Conservation (phyloP, 1,140 invertebrate species). For the Aphelenchoides fujianensis region DNA sequence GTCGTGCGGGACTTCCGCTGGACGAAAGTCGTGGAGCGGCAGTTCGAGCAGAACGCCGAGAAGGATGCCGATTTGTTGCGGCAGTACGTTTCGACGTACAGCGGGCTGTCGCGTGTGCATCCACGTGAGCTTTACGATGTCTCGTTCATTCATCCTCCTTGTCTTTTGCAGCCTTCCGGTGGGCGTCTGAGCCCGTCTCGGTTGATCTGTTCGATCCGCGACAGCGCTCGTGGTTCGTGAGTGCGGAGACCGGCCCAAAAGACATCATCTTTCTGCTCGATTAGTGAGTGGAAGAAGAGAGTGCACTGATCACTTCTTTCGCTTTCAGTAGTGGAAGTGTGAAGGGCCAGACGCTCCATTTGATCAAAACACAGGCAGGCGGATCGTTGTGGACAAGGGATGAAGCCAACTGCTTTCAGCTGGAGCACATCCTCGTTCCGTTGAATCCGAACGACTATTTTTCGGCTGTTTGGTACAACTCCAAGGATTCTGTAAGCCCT, state of each 20-base stretch:
- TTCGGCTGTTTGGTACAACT: constrained; percentile 46
- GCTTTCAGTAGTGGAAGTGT: constrained; percentile 38
- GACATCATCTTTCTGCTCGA: constrained; percentile 48
- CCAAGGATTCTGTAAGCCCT: no score
- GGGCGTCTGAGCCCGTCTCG: constrained; percentile 35
- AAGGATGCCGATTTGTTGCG: constrained; percentile 25
- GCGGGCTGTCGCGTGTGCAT: constrained; percentile 43
- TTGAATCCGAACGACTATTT: constrained; percentile 49
- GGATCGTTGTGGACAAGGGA: constrained; percentile 5
- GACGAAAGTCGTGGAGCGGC: constrained; percentile 36
- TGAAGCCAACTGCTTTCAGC: constrained; percentile 4
- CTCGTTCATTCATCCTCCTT: not conserved
- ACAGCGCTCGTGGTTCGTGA: constrained; percentile 44
- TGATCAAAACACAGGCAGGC: constrained; percentile 41
- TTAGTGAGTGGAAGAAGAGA: no score
- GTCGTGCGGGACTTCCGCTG: constrained; percentile 45
- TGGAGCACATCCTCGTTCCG: constrained; percentile 37
- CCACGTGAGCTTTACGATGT: constrained; percentile 16
- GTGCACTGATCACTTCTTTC: no score
- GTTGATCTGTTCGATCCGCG: constrained; percentile 50
- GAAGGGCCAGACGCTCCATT: constrained; percentile 41
- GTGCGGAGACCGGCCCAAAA: constrained; percentile 39
- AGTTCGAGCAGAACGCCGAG: constrained; percentile 35
- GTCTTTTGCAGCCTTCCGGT: constrained; percentile 34
- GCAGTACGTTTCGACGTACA: constrained; percentile 52